Percentiles rank a stretch among this genome's conserved stretches.
phyloP scores from a whole-genome alignment of 2,797 vertebrate species.

The Odontamblyopus rebecca region DNA sequence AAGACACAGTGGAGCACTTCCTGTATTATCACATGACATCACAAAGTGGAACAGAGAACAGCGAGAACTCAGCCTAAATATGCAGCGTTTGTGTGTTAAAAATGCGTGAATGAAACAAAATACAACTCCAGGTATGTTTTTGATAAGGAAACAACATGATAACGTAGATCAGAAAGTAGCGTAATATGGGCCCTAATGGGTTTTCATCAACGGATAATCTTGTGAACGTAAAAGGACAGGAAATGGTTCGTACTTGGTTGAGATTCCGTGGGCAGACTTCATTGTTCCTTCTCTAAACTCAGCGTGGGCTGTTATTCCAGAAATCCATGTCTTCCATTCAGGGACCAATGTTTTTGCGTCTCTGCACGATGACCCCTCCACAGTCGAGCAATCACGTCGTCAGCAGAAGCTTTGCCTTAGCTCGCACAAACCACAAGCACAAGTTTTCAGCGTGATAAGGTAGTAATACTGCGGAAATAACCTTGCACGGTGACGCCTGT shows the following conservation, averaged over 20 bases:
- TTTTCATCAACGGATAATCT: not conserved
- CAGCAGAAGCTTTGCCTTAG: slow-evolving; percentile 57
- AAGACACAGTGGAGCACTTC: too few relatives aligned
- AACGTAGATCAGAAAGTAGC: too few relatives aligned
- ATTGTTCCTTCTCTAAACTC: slow-evolving; percentile 3
- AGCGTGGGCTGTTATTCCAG: slow-evolving; percentile 26
- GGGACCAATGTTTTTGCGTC: slow-evolving; percentile 57
- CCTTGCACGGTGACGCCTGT: slow-evolving; percentile 61
- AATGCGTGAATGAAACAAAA: too few relatives aligned
- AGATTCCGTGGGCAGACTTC: not conserved
- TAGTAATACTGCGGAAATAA: slow-evolving; percentile 66
- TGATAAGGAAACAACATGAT: too few relatives aligned
- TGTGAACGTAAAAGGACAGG: not conserved
- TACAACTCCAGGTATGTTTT: too few relatives aligned
- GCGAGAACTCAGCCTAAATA: too few relatives aligned
- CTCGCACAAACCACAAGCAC: slow-evolving; percentile 55
- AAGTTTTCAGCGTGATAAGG: slow-evolving; percentile 71
- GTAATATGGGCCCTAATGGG: not conserved
- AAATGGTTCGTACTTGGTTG: not conserved
- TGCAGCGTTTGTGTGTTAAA: too few relatives aligned
- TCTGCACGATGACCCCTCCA: slow-evolving; percentile 62
- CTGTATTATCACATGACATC: too few relatives aligned
- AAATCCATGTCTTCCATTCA: slow-evolving; percentile 42
- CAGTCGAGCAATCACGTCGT: slow-evolving; percentile 64
- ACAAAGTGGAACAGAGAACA: too few relatives aligned